These are phyloP conservation scores for Caenorhabditis drosophilae DNA, from an alignment of 2,888 invertebrate genomes.

Conservation along the genomic window DNA sequence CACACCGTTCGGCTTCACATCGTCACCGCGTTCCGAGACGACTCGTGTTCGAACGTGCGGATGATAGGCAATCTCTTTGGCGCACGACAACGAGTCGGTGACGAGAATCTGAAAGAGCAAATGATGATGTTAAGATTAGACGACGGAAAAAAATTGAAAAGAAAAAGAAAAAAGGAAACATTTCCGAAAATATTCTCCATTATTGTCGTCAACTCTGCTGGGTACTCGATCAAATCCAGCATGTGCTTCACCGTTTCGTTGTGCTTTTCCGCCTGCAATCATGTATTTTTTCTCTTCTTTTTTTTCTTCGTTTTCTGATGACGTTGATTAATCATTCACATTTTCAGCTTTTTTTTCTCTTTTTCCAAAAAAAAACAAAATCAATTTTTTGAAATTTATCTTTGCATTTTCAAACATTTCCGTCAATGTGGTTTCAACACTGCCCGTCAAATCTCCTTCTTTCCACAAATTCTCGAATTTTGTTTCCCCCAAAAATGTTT, in stretches of 20 bases:
- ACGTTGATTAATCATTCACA: not conserved
- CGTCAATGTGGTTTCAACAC: too few relatives aligned
- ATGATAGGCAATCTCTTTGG: constrained; percentile 83
- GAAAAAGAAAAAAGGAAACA: too few relatives aligned
- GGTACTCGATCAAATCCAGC: constrained; percentile 28
- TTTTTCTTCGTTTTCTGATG: not conserved
- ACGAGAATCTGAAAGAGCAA: constrained; percentile 77
- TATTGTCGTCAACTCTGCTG: constrained; percentile 7
- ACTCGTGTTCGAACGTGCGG: constrained; percentile 69
- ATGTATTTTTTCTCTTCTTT: not conserved
- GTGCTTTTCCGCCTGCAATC: constrained; percentile 22
- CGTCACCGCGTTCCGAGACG: constrained; percentile 90
- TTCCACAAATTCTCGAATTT: too few relatives aligned
- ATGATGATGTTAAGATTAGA: too few relatives aligned
- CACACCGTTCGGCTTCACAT: constrained; percentile 87
- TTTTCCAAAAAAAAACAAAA: too few relatives aligned
- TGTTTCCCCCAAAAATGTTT: too few relatives aligned
- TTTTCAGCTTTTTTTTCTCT: too few relatives aligned
- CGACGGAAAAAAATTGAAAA: not conserved
- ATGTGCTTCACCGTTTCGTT: constrained; percentile 7
- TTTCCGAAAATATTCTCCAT: constrained; percentile 10
- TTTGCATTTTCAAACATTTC: too few relatives aligned
- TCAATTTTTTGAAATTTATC: too few relatives aligned
- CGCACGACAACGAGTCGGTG: constrained; percentile 81
- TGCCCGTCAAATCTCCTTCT: too few relatives aligned